phyloP scores from a whole-genome alignment of 2,113 vertebrate genomes.

The Peromyscus californicus region DNA sequence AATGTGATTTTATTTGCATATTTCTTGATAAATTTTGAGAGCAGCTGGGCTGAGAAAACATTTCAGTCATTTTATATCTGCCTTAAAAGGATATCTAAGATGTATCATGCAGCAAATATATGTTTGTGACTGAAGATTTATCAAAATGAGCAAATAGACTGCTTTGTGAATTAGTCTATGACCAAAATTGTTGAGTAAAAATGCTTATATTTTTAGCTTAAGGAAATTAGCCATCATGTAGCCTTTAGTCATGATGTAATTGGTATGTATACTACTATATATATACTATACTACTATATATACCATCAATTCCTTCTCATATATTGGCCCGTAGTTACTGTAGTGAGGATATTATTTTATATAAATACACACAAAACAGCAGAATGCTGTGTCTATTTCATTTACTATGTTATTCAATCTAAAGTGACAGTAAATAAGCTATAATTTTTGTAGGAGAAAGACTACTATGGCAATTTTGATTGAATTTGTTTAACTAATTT shows the following conservation, averaged over 20 bases:
- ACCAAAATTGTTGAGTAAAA: not conserved
- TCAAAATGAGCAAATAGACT: not conserved
- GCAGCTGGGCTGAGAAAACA: not conserved
- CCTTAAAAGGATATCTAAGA: not conserved
- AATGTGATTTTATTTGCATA: not conserved
- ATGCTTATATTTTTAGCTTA: slow-evolving; percentile 3
- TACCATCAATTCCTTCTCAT: not conserved
- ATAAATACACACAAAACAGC: not conserved
- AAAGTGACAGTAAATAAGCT: not conserved
- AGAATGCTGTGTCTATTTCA: not conserved
- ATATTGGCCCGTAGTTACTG: not conserved
- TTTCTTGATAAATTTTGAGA: not conserved
- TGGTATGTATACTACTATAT: not conserved
- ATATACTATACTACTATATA: not conserved
- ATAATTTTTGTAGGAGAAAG: not conserved
- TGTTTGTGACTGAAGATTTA: not conserved
- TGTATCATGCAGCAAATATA: not conserved
- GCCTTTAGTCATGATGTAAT: not conserved
- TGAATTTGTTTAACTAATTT: not conserved
- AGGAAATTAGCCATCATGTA: slow-evolving; percentile 5
- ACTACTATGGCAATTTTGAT: not conserved
- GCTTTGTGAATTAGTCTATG: not conserved
- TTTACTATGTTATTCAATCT: not conserved
- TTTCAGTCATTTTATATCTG: slow-evolving; percentile 1
- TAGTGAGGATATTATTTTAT: slow-evolving; percentile 5